These are phyloP conservation scores for Montipora sp. DNA, from an alignment of 64 coral and sea anemone species.

Conservation along the genomic window DNA sequence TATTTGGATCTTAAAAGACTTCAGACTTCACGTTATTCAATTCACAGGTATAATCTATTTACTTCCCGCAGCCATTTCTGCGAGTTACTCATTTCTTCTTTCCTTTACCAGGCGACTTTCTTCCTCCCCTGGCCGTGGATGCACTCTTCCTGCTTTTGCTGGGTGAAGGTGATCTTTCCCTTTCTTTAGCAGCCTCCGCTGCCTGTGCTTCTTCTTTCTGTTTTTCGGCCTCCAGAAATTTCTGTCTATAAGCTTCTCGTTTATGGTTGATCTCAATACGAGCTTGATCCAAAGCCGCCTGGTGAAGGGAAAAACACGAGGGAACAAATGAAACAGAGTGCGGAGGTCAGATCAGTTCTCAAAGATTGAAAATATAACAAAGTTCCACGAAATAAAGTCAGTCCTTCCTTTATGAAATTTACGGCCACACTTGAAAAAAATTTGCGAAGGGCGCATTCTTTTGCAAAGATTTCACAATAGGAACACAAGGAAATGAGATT, in stretches of 20 bases:
- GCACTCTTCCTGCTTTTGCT: slow-evolving; percentile 93
- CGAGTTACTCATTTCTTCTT: slow-evolving; percentile 76
- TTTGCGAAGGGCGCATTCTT: too few species aligned
- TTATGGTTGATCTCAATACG: slow-evolving; percentile 85
- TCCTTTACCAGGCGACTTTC: slow-evolving; percentile 79
- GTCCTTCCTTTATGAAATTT: too few species aligned
- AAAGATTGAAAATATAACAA: too few species aligned
- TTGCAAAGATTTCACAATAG: too few species aligned
- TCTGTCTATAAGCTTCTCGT: slow-evolving; percentile 93
- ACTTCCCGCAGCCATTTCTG: neutral
- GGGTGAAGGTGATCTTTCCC: slow-evolving; percentile 80
- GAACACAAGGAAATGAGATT: too few species aligned
- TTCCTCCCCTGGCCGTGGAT: slow-evolving; percentile 77
- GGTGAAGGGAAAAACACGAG: too few species aligned
- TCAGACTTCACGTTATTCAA: too few species aligned
- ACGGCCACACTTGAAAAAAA: too few species aligned
- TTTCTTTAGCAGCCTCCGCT: slow-evolving; percentile 79
- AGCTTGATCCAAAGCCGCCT: slow-evolving; percentile 91
- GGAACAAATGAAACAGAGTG: too few species aligned
- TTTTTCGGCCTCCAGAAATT: slow-evolving; percentile 92
- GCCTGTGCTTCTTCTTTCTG: slow-evolving; percentile 84
- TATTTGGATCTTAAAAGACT: too few species aligned
- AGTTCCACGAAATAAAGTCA: too few species aligned
- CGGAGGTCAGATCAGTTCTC: too few species aligned
- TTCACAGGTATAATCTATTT: neutral